These are phyloP conservation scores for Heptranchias perlo DNA, from an alignment of 2,113 vertebrate genomes.

Conservation along the genomic window DNA sequence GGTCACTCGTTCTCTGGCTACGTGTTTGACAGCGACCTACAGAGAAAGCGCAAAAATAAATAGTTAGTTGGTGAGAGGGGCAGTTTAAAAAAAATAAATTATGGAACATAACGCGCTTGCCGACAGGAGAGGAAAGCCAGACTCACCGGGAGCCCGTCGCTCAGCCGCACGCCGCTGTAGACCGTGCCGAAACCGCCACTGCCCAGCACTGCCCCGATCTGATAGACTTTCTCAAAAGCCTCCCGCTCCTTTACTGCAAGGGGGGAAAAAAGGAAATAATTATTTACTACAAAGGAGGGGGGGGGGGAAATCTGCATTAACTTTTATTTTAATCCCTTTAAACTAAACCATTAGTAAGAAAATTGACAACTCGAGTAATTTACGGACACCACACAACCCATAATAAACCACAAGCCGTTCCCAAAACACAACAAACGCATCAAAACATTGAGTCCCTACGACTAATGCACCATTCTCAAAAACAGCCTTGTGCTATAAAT, in stretches of 20 bases:
- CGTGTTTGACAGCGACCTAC: conserved; percentile 89
- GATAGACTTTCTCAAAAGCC: conserved; percentile 87
- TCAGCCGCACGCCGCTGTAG: conserved; percentile 79
- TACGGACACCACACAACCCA: not conserved
- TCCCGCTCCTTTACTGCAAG: conserved; percentile 83
- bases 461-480: not conserved
- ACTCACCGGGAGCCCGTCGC: conserved; percentile 86
- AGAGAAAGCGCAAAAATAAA: not conserved
- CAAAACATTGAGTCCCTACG: not conserved
- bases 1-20: conserved; percentile 84
- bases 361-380: not conserved
- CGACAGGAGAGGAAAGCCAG: not conserved
- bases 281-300: not conserved
- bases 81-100: conserved; percentile 30
- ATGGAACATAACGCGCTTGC: not conserved
- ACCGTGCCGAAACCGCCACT: conserved; percentile 92
- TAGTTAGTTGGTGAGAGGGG: not conserved
- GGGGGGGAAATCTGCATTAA: not conserved
- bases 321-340: not conserved
- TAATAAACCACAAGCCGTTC: not conserved
- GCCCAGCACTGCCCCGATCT: conserved; percentile 85
- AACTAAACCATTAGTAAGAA: not conserved
- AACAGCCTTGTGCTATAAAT: not conserved
- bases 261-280: not conserved
- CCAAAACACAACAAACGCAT: not conserved